Conservation (phyloP, 2,797 vertebrate species). For the Chloroceryle inda region DNA sequence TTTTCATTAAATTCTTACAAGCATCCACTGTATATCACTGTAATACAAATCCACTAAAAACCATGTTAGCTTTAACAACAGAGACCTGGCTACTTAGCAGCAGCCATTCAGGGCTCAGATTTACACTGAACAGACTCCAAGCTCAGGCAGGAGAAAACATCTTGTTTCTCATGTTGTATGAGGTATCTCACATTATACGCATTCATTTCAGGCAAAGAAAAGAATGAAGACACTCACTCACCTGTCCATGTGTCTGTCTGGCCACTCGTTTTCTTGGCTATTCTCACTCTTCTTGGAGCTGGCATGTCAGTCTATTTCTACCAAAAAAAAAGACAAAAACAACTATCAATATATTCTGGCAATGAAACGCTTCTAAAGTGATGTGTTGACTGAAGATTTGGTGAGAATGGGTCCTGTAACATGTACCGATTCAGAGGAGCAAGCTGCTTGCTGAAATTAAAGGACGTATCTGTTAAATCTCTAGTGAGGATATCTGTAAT, state of each 20-base stretch:
- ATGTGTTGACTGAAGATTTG: slow-evolving; percentile 62
- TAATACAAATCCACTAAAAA: background rate
- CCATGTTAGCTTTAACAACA: background rate
- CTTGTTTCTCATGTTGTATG: background rate
- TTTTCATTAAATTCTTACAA: background rate
- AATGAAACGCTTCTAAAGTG: slow-evolving; percentile 88
- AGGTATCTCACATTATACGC: background rate
- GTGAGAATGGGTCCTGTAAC: slow-evolving; percentile 83
- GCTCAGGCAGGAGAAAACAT: background rate
- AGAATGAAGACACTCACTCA: slow-evolving; percentile 35
- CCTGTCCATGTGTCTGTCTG: slow-evolving; percentile 77
- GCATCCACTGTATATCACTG: background rate
- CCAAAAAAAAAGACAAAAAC: slow-evolving; percentile 77
- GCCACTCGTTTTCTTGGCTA: slow-evolving; percentile 79
- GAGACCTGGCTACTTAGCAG: background rate
- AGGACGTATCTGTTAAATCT: background rate
- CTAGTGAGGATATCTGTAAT: background rate
- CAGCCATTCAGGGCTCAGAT: background rate
- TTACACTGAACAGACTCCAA: background rate
- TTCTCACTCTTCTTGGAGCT: slow-evolving; percentile 78
- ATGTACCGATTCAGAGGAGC: slow-evolving; percentile 87
- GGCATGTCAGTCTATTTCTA: slow-evolving; percentile 83
- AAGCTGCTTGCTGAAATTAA: slow-evolving; percentile 4
- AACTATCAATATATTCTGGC: slow-evolving; percentile 62
- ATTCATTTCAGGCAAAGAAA: slow-evolving; percentile 51